Evolutionary conservation across 2,888 invertebrate species (phyloP).

Genomic region (Miltochrista miniata): DNA sequence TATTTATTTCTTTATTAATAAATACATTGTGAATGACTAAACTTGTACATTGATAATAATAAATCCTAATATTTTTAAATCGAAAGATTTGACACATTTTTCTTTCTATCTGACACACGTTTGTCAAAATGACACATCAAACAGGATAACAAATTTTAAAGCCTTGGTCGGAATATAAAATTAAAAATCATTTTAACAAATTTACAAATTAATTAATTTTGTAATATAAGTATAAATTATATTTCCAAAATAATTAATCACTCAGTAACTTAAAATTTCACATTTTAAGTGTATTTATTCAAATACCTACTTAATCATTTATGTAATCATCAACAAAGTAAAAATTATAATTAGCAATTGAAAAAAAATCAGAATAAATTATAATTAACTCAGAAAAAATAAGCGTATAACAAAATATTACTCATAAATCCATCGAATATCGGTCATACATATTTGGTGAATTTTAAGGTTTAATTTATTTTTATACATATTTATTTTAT

Average conservation of each 20-base stretch:
- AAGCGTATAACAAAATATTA: constrained; percentile 33
- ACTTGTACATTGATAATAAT: constrained; percentile 79
- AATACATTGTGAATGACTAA: constrained; percentile 74
- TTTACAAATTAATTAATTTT: neutral
- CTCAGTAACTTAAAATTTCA: no score
- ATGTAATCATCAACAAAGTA: no score
- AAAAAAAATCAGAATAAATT: constrained; percentile 28
- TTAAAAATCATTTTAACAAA: constrained; percentile 4
- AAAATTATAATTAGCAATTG: no score
- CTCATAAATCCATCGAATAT: constrained; percentile 52
- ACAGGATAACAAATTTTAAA: constrained; percentile 9
- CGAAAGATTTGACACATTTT: constrained; percentile 37
- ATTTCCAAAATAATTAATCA: neutral
- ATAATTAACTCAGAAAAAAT: neutral
- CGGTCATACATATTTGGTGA: constrained; percentile 41
- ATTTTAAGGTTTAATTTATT: constrained; percentile 34
- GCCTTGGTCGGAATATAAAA: constrained; percentile 38
- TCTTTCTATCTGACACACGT: constrained; percentile 17
- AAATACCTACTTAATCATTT: neutral
- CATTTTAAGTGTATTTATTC: neutral
- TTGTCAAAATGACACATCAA: constrained; percentile 10
- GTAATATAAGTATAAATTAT: no score
- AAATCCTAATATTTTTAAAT: constrained; percentile 42
- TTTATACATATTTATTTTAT: constrained; percentile 44
- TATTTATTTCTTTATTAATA: constrained; percentile 60